These are phyloP conservation scores for Alexandromys fortis DNA, from an alignment of 2,113 vertebrate genomes.

Conservation along the genomic window DNA sequence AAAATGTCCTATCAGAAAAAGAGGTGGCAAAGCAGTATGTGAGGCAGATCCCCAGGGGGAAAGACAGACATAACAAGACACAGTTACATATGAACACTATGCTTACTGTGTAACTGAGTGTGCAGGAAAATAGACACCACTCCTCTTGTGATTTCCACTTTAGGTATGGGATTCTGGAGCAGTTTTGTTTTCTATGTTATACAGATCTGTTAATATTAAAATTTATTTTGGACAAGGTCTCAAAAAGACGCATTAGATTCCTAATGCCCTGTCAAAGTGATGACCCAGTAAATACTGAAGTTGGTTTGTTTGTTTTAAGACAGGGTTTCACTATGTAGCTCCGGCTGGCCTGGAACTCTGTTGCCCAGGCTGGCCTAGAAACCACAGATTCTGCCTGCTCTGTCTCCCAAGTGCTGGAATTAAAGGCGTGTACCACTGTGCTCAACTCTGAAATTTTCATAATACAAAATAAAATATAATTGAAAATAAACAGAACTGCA, in stretches of 20 bases:
- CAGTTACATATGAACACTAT: neutral
- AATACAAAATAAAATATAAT: neutral
- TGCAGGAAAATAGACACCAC: neutral
- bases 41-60: neutral
- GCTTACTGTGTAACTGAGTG: neutral
- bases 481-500: neutral
- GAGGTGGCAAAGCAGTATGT: neutral
- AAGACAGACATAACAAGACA: neutral
- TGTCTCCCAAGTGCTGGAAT: neutral
- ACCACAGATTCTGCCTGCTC: neutral
- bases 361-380: neutral
- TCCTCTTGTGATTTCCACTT: neutral
- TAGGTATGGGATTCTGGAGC: neutral
- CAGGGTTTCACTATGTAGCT: neutral
- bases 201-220: neutral
- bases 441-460: neutral
- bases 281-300: neutral
- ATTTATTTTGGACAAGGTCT: neutral
- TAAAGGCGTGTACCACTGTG: neutral
- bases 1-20: slow-evolving; percentile 13
- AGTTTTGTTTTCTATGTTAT: slow-evolving; percentile 14
- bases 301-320: neutral
- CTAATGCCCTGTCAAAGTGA: neutral
- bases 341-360: neutral
- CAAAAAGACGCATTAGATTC: neutral